Percentiles rank a stretch among this genome's conserved stretches.
Evolutionary conservation across 2,888 invertebrate genomes (phyloP).

Genomic region (Biston betularia): DNA sequence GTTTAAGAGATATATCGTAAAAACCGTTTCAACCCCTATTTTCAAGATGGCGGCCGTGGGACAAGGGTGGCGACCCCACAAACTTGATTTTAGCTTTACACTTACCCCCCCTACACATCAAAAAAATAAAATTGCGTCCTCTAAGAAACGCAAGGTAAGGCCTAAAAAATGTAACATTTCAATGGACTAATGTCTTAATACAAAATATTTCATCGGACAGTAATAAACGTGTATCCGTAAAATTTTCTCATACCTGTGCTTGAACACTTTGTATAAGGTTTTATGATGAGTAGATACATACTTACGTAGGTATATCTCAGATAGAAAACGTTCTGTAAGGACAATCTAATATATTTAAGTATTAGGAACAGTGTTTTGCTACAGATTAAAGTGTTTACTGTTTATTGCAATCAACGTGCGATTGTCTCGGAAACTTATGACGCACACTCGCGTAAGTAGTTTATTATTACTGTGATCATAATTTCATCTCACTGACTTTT

Average conservation of each 20-base stretch:
- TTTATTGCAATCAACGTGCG: slow-evolving; percentile 42
- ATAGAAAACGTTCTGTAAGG: slow-evolving; percentile 43
- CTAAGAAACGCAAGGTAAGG: no score
- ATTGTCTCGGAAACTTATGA: slow-evolving; percentile 71
- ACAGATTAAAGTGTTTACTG: slow-evolving; percentile 44
- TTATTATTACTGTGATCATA: slow-evolving; percentile 82
- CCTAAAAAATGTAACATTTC: no score
- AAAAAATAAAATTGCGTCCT: no score
- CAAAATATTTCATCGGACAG: slow-evolving; percentile 48
- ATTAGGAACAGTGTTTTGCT: slow-evolving; percentile 43
- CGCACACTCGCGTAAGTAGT: slow-evolving; percentile 84
- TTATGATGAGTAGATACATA: slow-evolving; percentile 50
- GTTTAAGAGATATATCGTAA: no score
- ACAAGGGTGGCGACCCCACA: no score
- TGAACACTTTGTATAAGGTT: slow-evolving; percentile 42
- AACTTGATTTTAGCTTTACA: no score
- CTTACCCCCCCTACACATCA: no score
- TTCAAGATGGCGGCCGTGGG: no score
- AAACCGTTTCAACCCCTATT: no score
- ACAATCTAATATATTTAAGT: slow-evolving; percentile 41
- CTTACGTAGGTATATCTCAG: slow-evolving; percentile 31
- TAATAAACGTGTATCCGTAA: slow-evolving; percentile 34
- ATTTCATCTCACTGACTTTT: slow-evolving; percentile 23
- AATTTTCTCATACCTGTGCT: slow-evolving; percentile 27
- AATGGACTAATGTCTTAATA: no score